Conservation (phyloP, 92 coral and sea anemone genomes). For the Pocillopora grandis region DNA sequence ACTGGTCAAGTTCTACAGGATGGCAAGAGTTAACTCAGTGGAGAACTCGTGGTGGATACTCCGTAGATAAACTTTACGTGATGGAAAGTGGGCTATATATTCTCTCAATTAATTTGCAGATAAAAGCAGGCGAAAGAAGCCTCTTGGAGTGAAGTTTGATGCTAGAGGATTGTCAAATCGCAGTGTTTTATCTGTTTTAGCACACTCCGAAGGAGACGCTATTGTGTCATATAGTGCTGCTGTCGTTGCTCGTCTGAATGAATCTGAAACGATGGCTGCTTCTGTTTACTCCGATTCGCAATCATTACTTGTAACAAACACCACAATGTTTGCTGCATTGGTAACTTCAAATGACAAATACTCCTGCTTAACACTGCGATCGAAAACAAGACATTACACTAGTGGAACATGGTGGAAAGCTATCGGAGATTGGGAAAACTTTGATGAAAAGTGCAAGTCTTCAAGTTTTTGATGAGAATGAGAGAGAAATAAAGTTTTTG, state of each 20-base stretch:
- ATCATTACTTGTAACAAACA: not conserved
- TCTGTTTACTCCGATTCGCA: constrained; percentile 28
- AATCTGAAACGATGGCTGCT: constrained; percentile 25
- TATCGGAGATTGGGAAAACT: constrained; percentile 43
- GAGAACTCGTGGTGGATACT: constrained; percentile 24
- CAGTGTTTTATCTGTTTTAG: constrained; percentile 1
- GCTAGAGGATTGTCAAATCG: constrained; percentile 7
- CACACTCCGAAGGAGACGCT: constrained; percentile 27
- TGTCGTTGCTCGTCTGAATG: constrained; percentile 45
- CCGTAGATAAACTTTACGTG: not conserved
- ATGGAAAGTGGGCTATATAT: constrained; percentile 51
- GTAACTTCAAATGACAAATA: constrained; percentile 9
- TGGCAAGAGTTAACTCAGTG: constrained; percentile 34
- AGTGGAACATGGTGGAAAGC: constrained; percentile 44
- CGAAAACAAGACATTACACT: constrained; percentile 10
- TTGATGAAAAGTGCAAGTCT: constrained; percentile 24
- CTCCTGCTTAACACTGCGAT: constrained; percentile 24
- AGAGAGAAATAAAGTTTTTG: too few species aligned
- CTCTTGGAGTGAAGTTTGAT: constrained; percentile 19
- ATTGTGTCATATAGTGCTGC: constrained; percentile 27
- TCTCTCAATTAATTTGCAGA: constrained; percentile 28
- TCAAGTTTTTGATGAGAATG: too few species aligned
- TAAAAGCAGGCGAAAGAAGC: not conserved
- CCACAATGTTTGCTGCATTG: constrained; percentile 47
- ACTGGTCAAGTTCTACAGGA: constrained; percentile 22